Conservation (phyloP, 2,888 invertebrate species). For the Drosophila bunnanda region DNA sequence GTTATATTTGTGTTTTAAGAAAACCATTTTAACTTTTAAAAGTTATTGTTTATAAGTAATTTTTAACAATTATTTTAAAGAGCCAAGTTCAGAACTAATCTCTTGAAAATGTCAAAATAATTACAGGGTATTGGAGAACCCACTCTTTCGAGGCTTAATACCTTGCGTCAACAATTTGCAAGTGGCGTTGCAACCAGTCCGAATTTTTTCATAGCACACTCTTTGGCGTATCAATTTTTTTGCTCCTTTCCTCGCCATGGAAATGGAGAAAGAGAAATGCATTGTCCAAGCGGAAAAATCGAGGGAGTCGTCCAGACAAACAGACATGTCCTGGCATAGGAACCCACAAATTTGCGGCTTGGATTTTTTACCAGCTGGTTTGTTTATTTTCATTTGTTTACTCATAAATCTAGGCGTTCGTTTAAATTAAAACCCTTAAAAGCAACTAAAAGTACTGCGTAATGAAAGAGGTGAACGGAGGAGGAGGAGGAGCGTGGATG, state of each 20-base stretch:
- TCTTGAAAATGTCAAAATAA: neutral
- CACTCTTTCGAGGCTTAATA: slow-evolving; percentile 59
- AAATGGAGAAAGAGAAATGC: slow-evolving; percentile 47
- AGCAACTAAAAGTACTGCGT: slow-evolving; percentile 60
- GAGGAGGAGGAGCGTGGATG: slow-evolving; percentile 23
- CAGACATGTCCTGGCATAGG: slow-evolving; percentile 64
- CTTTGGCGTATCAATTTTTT: slow-evolving; percentile 71
- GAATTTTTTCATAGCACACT: slow-evolving; percentile 56
- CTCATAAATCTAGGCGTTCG: slow-evolving; percentile 65
- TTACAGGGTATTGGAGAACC: slow-evolving; percentile 8
- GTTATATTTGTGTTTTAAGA: neutral
- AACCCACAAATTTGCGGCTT: slow-evolving; percentile 44
- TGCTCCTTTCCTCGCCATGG: slow-evolving; percentile 42
- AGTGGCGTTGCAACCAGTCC: slow-evolving; percentile 59
- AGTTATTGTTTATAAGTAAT: neutral
- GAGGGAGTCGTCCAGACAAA: slow-evolving; percentile 49
- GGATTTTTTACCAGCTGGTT: slow-evolving; percentile 38
- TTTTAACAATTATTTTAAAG: neutral
- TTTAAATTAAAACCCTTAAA: slow-evolving; percentile 70
- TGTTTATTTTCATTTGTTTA: slow-evolving; percentile 76
- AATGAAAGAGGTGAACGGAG: slow-evolving; percentile 24
- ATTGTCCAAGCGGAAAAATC: slow-evolving; percentile 63
- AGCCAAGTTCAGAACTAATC: neutral
- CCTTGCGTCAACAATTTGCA: slow-evolving; percentile 81
- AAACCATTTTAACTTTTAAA: neutral